A percentile compares a stretch with the other conserved stretches of the same genome.
phyloP scores from a whole-genome alignment of 1,140 invertebrate species.

The Diachasmimorpha longicaudata region DNA sequence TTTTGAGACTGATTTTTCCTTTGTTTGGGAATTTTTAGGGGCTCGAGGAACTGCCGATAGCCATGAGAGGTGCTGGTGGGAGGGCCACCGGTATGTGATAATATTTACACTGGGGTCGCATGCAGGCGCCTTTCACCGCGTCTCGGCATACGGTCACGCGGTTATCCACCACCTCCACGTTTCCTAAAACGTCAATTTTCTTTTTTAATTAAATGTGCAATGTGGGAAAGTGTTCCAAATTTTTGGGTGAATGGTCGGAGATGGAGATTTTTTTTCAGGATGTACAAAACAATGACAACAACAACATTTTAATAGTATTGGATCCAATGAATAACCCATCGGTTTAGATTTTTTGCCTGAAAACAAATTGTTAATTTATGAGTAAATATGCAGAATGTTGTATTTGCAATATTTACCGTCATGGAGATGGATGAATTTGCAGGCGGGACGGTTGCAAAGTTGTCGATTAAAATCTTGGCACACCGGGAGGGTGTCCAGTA shows the following conservation, averaged over 20 bases:
- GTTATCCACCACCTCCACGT: constrained; percentile 92
- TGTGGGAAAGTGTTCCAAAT: no score
- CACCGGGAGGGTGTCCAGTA: constrained; percentile 99
- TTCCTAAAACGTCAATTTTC: constrained; percentile 70
- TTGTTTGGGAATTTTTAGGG: constrained; percentile 40
- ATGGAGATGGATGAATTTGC: constrained; percentile 94
- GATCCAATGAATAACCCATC: no score
- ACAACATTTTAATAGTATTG: no score
- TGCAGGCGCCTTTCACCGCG: constrained; percentile 88
- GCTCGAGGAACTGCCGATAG: constrained; percentile 62
- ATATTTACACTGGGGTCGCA: constrained; percentile 90
- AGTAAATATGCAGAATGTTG: no score
- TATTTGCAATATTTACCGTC: constrained; percentile 75
- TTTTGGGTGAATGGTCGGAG: not conserved
- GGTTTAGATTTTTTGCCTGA: no score
- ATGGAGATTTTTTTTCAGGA: no score
- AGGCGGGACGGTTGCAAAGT: constrained; percentile 91
- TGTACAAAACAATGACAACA: no score
- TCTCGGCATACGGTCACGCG: constrained; percentile 93
- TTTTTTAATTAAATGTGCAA: not conserved
- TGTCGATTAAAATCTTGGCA: constrained; percentile 99
- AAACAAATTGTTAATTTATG: no score
- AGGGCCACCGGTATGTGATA: constrained; percentile 88
- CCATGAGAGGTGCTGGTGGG: constrained; percentile 75
- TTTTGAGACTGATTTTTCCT: not conserved